Conservation (phyloP, 2,797 vertebrate species). For the Otus scops region DNA sequence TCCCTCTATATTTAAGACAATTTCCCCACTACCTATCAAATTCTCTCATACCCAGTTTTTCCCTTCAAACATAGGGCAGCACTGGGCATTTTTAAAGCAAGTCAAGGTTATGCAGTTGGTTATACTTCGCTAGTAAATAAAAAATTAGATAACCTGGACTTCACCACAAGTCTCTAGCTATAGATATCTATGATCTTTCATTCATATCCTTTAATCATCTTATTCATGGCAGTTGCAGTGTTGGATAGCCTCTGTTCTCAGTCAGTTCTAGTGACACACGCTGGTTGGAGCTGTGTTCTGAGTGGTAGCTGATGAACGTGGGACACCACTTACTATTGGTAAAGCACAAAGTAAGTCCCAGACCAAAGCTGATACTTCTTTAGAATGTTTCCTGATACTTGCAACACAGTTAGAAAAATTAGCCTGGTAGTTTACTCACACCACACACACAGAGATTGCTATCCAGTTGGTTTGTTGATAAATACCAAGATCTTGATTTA, state of each 20-base stretch:
- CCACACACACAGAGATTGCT: neutral
- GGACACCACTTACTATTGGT: neutral
- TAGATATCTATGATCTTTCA: neutral
- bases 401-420: neutral
- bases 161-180: neutral
- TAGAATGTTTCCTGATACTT: neutral
- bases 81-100: neutral
- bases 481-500: neutral
- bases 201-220: neutral
- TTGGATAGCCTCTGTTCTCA: neutral
- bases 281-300: neutral
- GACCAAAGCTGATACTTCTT: neutral
- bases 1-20: neutral
- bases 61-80: neutral
- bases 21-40: neutral
- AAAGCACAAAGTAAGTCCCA: neutral
- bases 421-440: neutral
- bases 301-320: neutral
- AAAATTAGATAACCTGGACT: neutral
- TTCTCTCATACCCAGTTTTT: neutral
- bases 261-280: neutral
- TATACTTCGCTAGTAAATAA: neutral
- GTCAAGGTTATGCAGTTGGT: neutral
- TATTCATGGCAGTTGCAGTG: neutral
- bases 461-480: neutral